Evolutionary conservation across 2,113 vertebrate genomes (phyloP).

Genomic region (Prietella phreatophila): DNA sequence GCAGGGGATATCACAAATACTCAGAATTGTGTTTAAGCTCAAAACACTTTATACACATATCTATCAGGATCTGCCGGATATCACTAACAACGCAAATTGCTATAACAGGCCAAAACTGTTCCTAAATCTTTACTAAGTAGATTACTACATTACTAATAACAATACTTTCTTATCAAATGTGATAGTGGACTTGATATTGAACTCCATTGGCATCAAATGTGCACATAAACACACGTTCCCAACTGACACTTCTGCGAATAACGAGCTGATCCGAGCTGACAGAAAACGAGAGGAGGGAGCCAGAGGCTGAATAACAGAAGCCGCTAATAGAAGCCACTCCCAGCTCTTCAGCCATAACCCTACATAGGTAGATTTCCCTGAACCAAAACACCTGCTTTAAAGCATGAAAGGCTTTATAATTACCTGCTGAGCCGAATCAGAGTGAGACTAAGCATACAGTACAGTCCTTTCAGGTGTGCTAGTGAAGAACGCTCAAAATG

Average conservation of each 20-base stretch:
- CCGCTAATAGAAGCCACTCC: conserved; percentile 37
- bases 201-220: conserved; percentile 2
- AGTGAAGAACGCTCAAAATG: neutral
- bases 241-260: conserved; percentile 24
- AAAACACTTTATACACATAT: neutral
- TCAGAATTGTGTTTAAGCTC: conserved; percentile 23
- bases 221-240: neutral
- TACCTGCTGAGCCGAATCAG: conserved; percentile 4
- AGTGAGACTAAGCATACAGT: neutral
- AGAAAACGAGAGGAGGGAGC: conserved; percentile 40
- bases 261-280: conserved; percentile 48
- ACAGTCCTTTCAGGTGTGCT: neutral
- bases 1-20: conserved; percentile 19
- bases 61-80: neutral
- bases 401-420: conserved; percentile 12
- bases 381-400: conserved; percentile 15
- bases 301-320: conserved; percentile 32
- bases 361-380: neutral
- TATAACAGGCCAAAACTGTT: neutral
- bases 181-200: conserved; percentile 9
- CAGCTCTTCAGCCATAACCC: conserved; percentile 1
- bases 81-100: neutral
- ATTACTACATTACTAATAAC: neutral
- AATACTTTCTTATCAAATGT: neutral
- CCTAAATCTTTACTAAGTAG: neutral